These are phyloP conservation scores for Physocephala rufipes DNA, from an alignment of 2,888 invertebrate genomes.

Conservation along the genomic window DNA sequence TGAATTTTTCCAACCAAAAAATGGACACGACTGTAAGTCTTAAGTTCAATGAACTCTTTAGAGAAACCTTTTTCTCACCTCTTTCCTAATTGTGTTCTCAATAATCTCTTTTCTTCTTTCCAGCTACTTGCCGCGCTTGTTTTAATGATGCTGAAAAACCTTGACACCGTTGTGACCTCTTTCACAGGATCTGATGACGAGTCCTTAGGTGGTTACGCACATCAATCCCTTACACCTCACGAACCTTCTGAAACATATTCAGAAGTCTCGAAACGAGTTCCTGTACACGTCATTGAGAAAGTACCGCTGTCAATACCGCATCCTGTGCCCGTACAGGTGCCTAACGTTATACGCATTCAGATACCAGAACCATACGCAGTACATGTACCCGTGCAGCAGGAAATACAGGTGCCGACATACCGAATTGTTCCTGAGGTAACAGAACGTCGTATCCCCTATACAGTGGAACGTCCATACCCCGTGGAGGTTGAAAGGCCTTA, in stretches of 20 bases:
- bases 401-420: constrained; percentile 77
- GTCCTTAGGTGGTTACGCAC: constrained; percentile 30
- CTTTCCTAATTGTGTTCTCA: not conserved
- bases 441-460: constrained; percentile 78
- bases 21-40: constrained; percentile 24
- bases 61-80: not conserved
- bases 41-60: not conserved
- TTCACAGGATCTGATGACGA: constrained; percentile 38
- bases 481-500: constrained; percentile 79
- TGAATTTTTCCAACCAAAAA: not conserved
- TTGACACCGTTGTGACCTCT: constrained; percentile 32
- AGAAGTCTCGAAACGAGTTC: constrained; percentile 76
- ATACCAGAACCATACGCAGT: constrained; percentile 81
- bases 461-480: constrained; percentile 74
- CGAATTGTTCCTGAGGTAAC: constrained; percentile 78
- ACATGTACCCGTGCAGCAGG: constrained; percentile 75
- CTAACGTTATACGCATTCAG: constrained; percentile 71
- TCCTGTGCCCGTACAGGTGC: constrained; percentile 57
- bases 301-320: constrained; percentile 79
- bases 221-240: constrained; percentile 40
- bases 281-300: constrained; percentile 77
- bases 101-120: too few species aligned
- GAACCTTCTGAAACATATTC: constrained; percentile 68
- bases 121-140: constrained; percentile 7
- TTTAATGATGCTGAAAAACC: not conserved